Percentiles rank a stretch among this genome's conserved stretches.
Evolutionary conservation across 1,140 invertebrate genomes (phyloP).

Genomic region (Macrotrachela quadricornifera): DNA sequence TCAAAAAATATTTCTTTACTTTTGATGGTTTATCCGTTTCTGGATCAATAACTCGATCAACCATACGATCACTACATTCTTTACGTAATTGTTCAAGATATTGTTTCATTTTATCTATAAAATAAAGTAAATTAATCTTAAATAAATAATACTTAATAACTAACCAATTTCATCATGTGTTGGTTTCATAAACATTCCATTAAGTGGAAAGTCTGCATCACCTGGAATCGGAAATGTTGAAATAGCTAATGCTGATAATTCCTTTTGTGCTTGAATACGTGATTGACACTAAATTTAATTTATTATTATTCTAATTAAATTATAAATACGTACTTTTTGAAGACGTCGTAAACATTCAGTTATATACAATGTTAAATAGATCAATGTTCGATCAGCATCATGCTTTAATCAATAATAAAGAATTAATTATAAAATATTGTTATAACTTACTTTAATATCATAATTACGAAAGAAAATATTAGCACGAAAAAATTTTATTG

Average conservation of each 20-base stretch:
- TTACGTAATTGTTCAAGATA: slow-evolving; percentile 83
- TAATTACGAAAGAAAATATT: slow-evolving; percentile 98
- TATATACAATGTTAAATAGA: slow-evolving; percentile 91
- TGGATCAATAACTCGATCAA: slow-evolving; percentile 68
- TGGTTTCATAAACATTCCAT: slow-evolving; percentile 82
- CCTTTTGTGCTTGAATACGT: slow-evolving; percentile 68
- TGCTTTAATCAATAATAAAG: slow-evolving; percentile 22
- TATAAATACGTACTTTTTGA: slow-evolving; percentile 41
- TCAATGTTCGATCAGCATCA: slow-evolving; percentile 77
- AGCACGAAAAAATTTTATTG: slow-evolving; percentile 86
- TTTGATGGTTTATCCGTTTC: slow-evolving; percentile 84
- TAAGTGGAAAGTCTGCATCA: slow-evolving; percentile 80
- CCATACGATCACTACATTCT: slow-evolving; percentile 68
- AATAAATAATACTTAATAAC: no score
- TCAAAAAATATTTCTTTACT: slow-evolving; percentile 15
- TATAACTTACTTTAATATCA: slow-evolving; percentile 53
- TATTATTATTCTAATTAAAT: neutral
- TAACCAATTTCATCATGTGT: slow-evolving; percentile 13
- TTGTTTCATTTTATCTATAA: slow-evolving; percentile 62
- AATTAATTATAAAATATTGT: no score
- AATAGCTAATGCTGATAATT: slow-evolving; percentile 84
- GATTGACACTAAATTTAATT: slow-evolving; percentile 41
- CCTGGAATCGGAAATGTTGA: slow-evolving; percentile 90
- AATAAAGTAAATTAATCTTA: slow-evolving; percentile 7
- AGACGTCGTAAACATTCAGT: slow-evolving; percentile 88